Percentiles rank a stretch among this genome's conserved stretches.
phyloP scores from a whole-genome alignment of 2,113 vertebrate genomes.

The Grammomys surdaster region DNA sequence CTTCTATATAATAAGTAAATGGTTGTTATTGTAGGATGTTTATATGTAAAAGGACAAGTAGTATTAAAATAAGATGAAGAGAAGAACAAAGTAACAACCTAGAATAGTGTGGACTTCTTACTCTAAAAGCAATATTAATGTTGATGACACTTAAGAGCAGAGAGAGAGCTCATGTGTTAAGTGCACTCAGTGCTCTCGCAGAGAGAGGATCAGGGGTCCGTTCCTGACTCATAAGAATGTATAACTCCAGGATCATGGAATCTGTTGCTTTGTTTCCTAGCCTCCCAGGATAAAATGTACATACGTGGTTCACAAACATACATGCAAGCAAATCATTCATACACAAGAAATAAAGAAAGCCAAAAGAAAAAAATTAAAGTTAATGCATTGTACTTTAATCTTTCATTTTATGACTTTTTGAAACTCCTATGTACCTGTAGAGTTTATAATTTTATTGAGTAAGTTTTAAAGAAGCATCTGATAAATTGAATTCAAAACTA shows the following conservation, averaged over 20 bases:
- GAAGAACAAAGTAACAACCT: neutral
- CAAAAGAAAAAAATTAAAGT: neutral
- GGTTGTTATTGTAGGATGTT: neutral
- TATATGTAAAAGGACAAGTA: neutral
- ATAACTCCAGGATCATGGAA: neutral
- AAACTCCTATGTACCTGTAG: neutral
- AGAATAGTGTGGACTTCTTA: neutral
- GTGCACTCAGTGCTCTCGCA: neutral
- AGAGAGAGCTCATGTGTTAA: too few relatives aligned
- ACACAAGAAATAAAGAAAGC: neutral
- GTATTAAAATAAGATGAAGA: neutral
- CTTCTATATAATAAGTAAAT: neutral
- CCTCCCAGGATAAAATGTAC: too few relatives aligned
- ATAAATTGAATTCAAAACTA: conserved; percentile 8
- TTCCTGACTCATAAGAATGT: neutral
- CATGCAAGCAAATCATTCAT: too few relatives aligned
- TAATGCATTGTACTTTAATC: neutral
- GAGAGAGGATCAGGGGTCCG: neutral
- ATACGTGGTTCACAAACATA: neutral
- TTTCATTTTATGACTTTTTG: neutral
- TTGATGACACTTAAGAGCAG: neutral
- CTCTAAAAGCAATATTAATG: neutral
- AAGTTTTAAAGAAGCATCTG: neutral
- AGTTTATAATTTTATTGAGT: neutral
- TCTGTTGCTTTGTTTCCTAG: neutral